Percentiles rank a stretch among this genome's conserved stretches.
These are phyloP conservation scores for Proterorhinus semilunaris DNA, from an alignment of 2,113 vertebrate species.

Conservation along the genomic window DNA sequence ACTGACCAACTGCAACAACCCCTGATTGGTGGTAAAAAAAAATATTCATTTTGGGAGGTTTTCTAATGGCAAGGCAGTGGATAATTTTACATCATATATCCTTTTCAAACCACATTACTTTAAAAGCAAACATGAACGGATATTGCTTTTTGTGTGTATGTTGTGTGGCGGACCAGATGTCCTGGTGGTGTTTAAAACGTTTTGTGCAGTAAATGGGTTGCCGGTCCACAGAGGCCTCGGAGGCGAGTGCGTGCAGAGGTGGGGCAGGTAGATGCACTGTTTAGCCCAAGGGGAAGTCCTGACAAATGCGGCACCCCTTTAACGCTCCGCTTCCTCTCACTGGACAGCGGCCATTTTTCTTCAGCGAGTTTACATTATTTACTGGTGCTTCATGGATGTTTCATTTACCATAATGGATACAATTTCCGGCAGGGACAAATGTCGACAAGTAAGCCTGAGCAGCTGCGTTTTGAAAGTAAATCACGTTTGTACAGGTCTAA, in stretches of 20 bases:
- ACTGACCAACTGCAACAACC: too few species aligned
- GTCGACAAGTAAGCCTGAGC: too few species aligned
- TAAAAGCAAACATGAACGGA: too few species aligned
- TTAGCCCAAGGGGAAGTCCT: constrained; percentile 48
- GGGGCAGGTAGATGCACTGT: constrained; percentile 31
- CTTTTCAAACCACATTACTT: too few species aligned
- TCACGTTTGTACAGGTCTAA: too few species aligned
- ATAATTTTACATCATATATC: too few species aligned
- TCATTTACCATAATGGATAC: constrained; percentile 59
- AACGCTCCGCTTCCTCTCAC: constrained; percentile 66
- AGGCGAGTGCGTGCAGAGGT: constrained; percentile 9
- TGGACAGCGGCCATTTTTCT: constrained; percentile 42
- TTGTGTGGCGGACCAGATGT: neutral
- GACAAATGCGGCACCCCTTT: constrained; percentile 64
- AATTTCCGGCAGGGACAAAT: neutral
- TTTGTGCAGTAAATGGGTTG: constrained; percentile 8
- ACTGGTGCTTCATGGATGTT: constrained; percentile 55
- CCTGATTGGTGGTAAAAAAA: too few species aligned
- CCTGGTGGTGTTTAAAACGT: constrained; percentile 6
- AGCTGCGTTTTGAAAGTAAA: too few species aligned
- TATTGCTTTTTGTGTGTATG: neutral
- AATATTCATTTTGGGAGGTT: too few species aligned
- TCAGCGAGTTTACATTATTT: constrained; percentile 69
- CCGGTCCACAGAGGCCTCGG: constrained; percentile 17
- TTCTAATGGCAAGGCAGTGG: too few species aligned